phyloP scores from a whole-genome alignment of 1,140 invertebrate species.

The Cheumatopsyche charites region DNA sequence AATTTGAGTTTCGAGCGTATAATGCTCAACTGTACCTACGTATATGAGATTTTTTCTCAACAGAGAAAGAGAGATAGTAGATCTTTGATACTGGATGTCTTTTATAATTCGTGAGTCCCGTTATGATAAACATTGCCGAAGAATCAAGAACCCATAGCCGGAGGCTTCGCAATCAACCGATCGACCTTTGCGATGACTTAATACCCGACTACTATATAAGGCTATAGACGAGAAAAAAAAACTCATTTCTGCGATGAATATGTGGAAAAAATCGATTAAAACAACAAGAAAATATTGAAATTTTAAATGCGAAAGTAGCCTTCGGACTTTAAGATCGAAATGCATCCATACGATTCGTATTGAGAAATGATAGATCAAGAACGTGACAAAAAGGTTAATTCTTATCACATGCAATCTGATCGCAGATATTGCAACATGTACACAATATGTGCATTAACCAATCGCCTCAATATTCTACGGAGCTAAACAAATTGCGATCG shows the following conservation, averaged over 20 bases:
- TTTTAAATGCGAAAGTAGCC: no score
- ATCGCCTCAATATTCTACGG: background rate
- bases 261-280: no score
- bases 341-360: no score
- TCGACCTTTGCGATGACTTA: constrained; percentile 36
- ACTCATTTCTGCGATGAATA: background rate
- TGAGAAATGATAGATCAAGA: no score
- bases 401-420: no score
- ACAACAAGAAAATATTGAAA: no score
- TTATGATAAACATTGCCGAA: constrained; percentile 33
- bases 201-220: constrained; percentile 22
- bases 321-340: no score
- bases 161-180: constrained; percentile 31
- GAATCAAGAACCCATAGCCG: constrained; percentile 28
- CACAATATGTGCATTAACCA: no score
- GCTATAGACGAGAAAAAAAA: constrained; percentile 8
- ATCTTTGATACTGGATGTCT: constrained; percentile 23
- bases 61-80: background rate
- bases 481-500: background rate
- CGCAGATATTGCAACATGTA: no score
- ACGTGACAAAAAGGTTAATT: no score
- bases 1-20: background rate
- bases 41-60: no score
- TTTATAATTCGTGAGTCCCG: constrained; percentile 29
- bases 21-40: background rate